A percentile compares a stretch with the other conserved stretches of the same genome.
Evolutionary conservation across 2,888 invertebrate species (phyloP).

Genomic region (Coleophora flavipennella): DNA sequence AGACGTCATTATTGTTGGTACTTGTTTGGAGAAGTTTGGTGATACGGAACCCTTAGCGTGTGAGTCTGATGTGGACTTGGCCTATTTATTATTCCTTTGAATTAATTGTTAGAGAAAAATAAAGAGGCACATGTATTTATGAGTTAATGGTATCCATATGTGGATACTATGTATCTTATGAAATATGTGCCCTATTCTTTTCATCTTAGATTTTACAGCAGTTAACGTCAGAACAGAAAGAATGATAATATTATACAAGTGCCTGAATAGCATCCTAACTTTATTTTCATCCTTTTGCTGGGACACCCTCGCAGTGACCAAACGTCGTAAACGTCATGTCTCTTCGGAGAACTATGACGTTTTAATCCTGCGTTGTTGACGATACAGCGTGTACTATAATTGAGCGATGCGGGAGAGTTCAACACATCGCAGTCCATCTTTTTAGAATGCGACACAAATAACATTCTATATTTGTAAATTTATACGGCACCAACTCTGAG

Average conservation of each 20-base stretch:
- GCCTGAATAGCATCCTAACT: constrained; percentile 38
- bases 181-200: constrained; percentile 4
- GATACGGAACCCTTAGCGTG: too few species aligned
- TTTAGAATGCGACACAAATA: constrained; percentile 73
- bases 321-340: constrained; percentile 38
- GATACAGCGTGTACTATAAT: constrained; percentile 65
- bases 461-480: constrained; percentile 71
- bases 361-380: constrained; percentile 45
- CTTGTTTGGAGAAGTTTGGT: too few species aligned
- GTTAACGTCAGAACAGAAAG: constrained; percentile 13
- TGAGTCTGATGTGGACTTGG: too few species aligned
- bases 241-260: constrained; percentile 44
- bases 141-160: constrained; percentile 5
- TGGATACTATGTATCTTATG: constrained; percentile 1
- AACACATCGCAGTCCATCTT: constrained; percentile 71
- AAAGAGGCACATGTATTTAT: too few species aligned
- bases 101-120: constrained; percentile 12
- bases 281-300: constrained; percentile 32
- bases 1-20: too few species aligned
- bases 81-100: constrained; percentile 29
- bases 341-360: constrained; percentile 35
- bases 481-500: constrained; percentile 58
- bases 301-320: constrained; percentile 17
- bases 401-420: constrained; percentile 72
- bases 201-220: constrained; percentile 9